These are phyloP conservation scores for Thunnus thynnus DNA, from an alignment of 2,113 vertebrate species.

Conservation along the genomic window DNA sequence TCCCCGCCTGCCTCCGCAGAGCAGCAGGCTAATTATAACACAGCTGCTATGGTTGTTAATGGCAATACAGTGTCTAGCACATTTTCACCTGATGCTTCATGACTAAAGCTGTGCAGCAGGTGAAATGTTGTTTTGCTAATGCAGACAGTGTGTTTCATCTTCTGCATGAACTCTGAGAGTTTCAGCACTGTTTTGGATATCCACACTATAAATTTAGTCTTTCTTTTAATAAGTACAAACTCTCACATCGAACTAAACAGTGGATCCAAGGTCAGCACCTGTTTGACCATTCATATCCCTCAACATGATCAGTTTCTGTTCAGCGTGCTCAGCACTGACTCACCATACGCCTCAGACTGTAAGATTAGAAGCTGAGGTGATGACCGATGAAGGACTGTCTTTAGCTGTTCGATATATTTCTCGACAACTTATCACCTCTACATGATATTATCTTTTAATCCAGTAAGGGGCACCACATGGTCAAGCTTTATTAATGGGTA, in stretches of 20 bases:
- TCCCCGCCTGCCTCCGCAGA: slow-evolving; percentile 51
- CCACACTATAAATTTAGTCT: slow-evolving; percentile 11
- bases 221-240: slow-evolving; percentile 28
- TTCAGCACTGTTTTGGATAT: neutral
- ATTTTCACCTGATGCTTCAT: slow-evolving; percentile 61
- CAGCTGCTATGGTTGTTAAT: slow-evolving; percentile 56
- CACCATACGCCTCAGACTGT: slow-evolving; percentile 1
- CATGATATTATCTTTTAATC: neutral
- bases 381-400: slow-evolving; percentile 6
- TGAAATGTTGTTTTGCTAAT: neutral
- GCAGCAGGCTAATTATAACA: slow-evolving; percentile 78
- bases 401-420: slow-evolving; percentile 5
- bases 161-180: neutral
- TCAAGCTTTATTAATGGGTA: neutral
- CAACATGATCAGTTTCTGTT: slow-evolving; percentile 42
- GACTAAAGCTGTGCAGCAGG: slow-evolving; percentile 9
- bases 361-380: slow-evolving; percentile 49
- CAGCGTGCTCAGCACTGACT: slow-evolving; percentile 51
- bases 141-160: neutral
- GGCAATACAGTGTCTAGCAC: slow-evolving; percentile 40
- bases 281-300: slow-evolving; percentile 49
- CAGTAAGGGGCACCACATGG: neutral
- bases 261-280: slow-evolving; percentile 47
- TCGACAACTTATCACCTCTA: neutral
- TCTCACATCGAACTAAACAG: neutral